These are phyloP conservation scores for Hirudinaria manillensis DNA, from an alignment of 2,888 invertebrate genomes.

Conservation along the genomic window DNA sequence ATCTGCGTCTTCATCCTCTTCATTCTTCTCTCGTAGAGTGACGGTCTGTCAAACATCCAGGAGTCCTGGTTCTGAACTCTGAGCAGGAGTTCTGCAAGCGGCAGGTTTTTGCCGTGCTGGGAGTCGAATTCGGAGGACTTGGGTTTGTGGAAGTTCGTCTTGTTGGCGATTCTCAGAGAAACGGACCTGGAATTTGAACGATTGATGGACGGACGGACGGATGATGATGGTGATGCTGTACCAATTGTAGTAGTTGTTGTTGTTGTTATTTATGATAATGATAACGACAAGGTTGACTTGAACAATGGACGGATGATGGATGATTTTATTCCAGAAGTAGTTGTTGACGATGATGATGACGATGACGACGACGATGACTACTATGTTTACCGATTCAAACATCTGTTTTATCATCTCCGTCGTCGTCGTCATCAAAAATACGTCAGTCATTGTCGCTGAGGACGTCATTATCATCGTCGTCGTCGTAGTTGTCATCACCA, in stretches of 20 bases:
- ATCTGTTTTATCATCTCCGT: background rate
- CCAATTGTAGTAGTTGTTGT: background rate
- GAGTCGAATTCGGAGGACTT: background rate
- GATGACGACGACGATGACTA: background rate
- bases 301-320: constrained; percentile 46
- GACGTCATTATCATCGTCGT: constrained; percentile 6
- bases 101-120: background rate
- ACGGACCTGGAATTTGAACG: constrained; percentile 3
- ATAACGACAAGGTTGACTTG: background rate
- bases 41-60: background rate
- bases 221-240: too few species aligned
- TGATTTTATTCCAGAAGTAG: background rate
- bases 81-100: background rate
- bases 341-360: background rate
- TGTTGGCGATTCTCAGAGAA: background rate
- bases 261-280: background rate
- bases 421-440: background rate
- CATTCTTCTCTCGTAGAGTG: background rate
- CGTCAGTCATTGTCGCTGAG: too few species aligned
- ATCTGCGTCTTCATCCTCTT: too few species aligned
- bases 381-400: too few species aligned
- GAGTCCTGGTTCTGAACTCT: background rate
- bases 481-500: background rate
- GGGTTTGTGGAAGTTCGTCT: background rate
- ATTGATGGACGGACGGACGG: too few species aligned